phyloP scores from a whole-genome alignment of 2,113 vertebrate species.

The Thomomys bottae region DNA sequence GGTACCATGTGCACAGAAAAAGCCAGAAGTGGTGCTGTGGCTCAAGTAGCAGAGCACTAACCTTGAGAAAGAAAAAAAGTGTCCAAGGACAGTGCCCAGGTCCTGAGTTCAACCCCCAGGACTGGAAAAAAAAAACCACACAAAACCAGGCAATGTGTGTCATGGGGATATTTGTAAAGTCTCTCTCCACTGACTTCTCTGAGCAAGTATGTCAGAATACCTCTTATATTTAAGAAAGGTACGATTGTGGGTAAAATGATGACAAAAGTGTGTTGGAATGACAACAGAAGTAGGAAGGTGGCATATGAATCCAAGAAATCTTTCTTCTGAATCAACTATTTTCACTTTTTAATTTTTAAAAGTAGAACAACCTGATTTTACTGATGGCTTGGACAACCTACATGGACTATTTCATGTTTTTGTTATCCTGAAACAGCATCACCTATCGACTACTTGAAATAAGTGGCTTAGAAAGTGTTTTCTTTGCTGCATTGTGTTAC shows the following conservation, averaged over 20 bases:
- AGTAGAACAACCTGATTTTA: not conserved
- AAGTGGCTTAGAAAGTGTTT: constrained; percentile 24
- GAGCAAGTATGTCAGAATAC: not conserved
- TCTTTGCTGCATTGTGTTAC: constrained; percentile 14
- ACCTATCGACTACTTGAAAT: constrained; percentile 6
- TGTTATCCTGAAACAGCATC: not conserved
- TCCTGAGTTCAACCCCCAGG: too few relatives aligned
- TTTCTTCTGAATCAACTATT: constrained; percentile 8
- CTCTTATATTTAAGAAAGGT: not conserved
- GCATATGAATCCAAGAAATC: not conserved
- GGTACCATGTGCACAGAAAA: too few relatives aligned
- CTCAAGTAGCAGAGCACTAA: too few relatives aligned
- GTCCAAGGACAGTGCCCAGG: too few relatives aligned
- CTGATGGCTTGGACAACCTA: too few relatives aligned
- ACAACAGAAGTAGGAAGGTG: not conserved
- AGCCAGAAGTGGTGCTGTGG: too few relatives aligned
- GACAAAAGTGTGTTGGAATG: not conserved
- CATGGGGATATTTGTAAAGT: not conserved
- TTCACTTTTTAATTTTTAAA: not conserved
- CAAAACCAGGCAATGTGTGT: not conserved
- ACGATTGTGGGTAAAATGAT: not conserved
- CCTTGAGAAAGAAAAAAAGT: too few relatives aligned
- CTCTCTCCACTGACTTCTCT: not conserved
- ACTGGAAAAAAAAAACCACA: too few relatives aligned
- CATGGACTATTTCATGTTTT: not conserved